Evolutionary conservation across 2,888 invertebrate species (phyloP).

Genomic region (Sinelater perroti): DNA sequence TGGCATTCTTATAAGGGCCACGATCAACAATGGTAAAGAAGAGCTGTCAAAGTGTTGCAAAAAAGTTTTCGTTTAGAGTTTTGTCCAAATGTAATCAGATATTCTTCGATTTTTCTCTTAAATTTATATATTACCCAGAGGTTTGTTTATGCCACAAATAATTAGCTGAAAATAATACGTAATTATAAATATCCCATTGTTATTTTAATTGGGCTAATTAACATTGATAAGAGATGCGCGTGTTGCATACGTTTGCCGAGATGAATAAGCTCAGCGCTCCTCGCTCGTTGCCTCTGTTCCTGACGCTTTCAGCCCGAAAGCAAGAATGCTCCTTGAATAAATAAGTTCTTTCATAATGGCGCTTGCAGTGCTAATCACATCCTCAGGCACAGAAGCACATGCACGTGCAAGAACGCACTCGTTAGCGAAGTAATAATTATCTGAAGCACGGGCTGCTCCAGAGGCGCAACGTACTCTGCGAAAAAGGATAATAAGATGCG

Average conservation of each 20-base stretch:
- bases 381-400: constrained; percentile 1
- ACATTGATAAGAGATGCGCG: constrained; percentile 7
- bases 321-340: constrained; percentile 5
- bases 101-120: too few relatives aligned
- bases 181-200: too few relatives aligned
- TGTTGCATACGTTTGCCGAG: not conserved
- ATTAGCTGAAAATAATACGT: too few relatives aligned
- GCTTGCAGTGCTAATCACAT: constrained; percentile 2
- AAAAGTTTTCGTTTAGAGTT: too few relatives aligned
- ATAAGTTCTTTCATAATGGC: constrained; percentile 10
- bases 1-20: too few relatives aligned
- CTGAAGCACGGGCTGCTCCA: too few relatives aligned
- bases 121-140: too few relatives aligned
- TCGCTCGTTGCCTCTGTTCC: not conserved
- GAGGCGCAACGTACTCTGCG: not conserved
- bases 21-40: too few relatives aligned
- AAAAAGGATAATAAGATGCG: too few relatives aligned
- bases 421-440: not conserved
- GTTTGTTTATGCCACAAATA: too few relatives aligned
- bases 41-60: too few relatives aligned
- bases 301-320: constrained; percentile 1
- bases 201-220: constrained; percentile 10
- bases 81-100: too few relatives aligned
- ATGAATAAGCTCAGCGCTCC: constrained; percentile 7
- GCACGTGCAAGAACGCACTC: constrained; percentile 3